A percentile compares a stretch with the other conserved stretches of the same genome.
phyloP scores from a whole-genome alignment of 1,140 invertebrate genomes.

The Archivesica marissinica region DNA sequence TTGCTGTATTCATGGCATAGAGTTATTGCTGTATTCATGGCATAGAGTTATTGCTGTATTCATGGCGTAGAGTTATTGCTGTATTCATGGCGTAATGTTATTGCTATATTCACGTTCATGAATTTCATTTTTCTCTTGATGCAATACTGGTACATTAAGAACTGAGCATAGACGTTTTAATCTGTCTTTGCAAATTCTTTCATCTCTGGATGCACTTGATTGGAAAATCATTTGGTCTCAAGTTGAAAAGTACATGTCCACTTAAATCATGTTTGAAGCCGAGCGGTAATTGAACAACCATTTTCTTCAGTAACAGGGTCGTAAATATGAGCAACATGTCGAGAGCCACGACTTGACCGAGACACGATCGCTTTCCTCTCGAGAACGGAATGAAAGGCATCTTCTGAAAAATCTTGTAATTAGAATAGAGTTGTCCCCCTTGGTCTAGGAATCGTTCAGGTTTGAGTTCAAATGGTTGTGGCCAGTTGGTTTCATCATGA shows the following conservation, averaged over 20 bases:
- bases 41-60: too few relatives aligned
- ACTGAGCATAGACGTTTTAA: too few relatives aligned
- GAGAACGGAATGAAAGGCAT: constrained; percentile 56
- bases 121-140: too few relatives aligned
- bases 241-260: constrained; percentile 18
- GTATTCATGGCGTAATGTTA: too few relatives aligned
- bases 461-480: constrained; percentile 41
- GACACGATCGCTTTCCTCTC: constrained; percentile 28
- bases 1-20: too few relatives aligned
- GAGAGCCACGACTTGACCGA: constrained; percentile 33
- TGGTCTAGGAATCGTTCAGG: constrained; percentile 48
- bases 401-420: constrained; percentile 41
- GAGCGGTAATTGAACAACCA: not conserved
- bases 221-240: constrained; percentile 28
- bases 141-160: too few relatives aligned
- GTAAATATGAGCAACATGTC: constrained; percentile 42
- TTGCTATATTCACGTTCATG: too few relatives aligned
- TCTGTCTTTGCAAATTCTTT: too few relatives aligned
- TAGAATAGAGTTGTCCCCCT: constrained; percentile 22
- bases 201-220: not conserved
- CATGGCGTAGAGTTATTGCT: too few relatives aligned
- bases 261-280: constrained; percentile 16
- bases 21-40: too few relatives aligned
- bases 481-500: constrained; percentile 35
- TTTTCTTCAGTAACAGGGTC: not conserved